Percentiles rank a stretch among this genome's conserved stretches.
phyloP scores from a whole-genome alignment of 1,140 invertebrate genomes.

The Drosophila arawakana region DNA sequence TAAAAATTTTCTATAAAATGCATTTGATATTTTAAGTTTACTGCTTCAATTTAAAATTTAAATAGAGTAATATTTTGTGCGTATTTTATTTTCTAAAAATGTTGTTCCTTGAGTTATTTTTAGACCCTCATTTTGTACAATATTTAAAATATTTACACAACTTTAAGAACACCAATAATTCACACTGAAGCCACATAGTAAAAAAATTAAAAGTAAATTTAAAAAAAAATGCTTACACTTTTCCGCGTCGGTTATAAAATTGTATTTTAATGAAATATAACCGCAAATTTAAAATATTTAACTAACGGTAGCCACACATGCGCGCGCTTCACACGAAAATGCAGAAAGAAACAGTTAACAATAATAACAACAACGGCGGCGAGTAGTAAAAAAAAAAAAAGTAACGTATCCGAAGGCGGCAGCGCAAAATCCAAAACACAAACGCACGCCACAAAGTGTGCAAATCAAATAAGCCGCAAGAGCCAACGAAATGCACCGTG shows the following conservation, averaged over 20 bases:
- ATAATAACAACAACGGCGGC: background rate
- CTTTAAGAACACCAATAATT: background rate
- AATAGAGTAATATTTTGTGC: too few species aligned
- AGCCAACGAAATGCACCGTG: conserved; percentile 55
- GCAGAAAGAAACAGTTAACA: conserved; percentile 18
- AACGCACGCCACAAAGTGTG: conserved; percentile 74
- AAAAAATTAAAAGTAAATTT: conserved; percentile 6
- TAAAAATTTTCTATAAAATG: too few species aligned
- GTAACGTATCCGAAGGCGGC: conserved; percentile 25
- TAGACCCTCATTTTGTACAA: background rate
- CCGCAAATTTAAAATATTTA: conserved; percentile 65
- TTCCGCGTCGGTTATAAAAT: conserved; percentile 22
- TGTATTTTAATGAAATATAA: conserved; percentile 33
- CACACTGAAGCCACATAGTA: background rate
- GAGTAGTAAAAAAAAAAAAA: conserved; percentile 8
- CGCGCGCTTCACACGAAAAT: conserved; percentile 64
- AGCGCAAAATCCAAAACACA: conserved; percentile 43
- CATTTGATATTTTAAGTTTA: too few species aligned
- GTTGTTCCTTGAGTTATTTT: background rate
- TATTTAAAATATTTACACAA: too few species aligned
- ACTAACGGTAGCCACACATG: conserved; percentile 34
- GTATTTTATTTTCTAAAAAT: too few species aligned
- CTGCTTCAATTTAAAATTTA: background rate
- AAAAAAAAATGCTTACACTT: conserved; percentile 31
- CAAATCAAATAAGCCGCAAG: conserved; percentile 71